Base-by-base conservation (phyloP, 2,888 invertebrate species). In the Lissocephala sabroskyi region DNA sequence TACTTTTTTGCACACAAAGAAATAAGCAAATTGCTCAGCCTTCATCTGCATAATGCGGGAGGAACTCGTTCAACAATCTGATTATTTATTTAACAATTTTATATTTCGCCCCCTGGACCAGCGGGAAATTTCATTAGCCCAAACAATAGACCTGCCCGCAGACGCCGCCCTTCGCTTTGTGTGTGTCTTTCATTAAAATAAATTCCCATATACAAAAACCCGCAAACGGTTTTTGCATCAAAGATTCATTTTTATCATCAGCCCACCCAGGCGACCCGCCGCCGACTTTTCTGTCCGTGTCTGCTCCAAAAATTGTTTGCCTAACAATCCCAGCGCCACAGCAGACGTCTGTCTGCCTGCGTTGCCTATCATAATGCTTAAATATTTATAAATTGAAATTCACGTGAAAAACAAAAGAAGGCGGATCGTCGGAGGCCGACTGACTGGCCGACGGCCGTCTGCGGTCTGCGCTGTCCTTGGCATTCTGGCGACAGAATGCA, bases 211-310 rank as follows among this genome's bases (percentile, higher is more conserved):
- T 58, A 58, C 14, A 45, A 45, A 45, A 63, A 37, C 76, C 65
- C 68, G 7, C 23, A 65, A 68, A 68, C 7, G 3, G 23, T 23
- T n/a, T n/a, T 73, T 68, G 73, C 76, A 68, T 68, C 76, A 68
- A 68, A 68, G 74, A 68, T 68, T 68, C 68, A 68, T 76, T 76
- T 68, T 64, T 76, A 68, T 68, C 73, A 71, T 71, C 23, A 61
- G 43, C 50, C 26, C 18, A 28, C 18, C n/a, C 36, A 28, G n/a
- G n/a, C n/a, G n/a, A n/a, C n/a, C n/a, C n/a, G 36, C 18, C 32
- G 26, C 32, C 6, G 32, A 13, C 41, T 16, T 28, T 13, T 23
- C 6, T 13, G 18, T 11, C 26, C 43, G 40, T n/a, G 35, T 36
- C 43, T 37, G 40, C 40, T 44, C 13, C 44, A 19, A 35, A 43